Conservation (phyloP, 2,797 vertebrate genomes). For the Alfaro cultratus region DNA sequence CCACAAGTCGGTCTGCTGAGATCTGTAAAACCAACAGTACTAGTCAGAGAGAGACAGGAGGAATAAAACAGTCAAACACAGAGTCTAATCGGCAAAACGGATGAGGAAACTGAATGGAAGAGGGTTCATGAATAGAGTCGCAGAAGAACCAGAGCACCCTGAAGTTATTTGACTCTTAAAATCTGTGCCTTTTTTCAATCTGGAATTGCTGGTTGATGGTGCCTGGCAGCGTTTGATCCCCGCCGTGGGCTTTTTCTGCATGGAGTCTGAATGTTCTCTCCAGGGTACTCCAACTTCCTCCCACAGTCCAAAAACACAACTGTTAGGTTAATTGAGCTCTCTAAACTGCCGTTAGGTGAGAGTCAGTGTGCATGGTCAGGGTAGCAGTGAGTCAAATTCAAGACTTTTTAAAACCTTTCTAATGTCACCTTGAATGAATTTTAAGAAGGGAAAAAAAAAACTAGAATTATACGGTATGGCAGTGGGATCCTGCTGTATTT, state of each 20-base stretch:
- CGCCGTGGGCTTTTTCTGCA: not conserved
- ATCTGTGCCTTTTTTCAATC: not conserved
- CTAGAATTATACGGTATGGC: no score
- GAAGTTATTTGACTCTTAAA: constrained; percentile 11
- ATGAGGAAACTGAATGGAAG: constrained; percentile 29
- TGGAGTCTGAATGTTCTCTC: not conserved
- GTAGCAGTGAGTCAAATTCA: no score
- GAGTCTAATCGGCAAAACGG: constrained; percentile 21
- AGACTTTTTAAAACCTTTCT: no score
- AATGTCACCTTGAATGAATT: no score
- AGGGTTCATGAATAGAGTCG: not conserved
- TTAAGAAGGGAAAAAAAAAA: no score
- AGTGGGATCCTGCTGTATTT: no score
- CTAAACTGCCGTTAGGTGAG: not conserved
- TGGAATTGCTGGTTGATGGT: not conserved
- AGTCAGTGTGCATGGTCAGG: not conserved
- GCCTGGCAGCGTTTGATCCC: not conserved
- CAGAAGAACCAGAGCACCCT: constrained; percentile 11
- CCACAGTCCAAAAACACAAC: not conserved
- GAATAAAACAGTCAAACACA: constrained; percentile 28
- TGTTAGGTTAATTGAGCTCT: not conserved
- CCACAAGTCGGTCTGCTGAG: constrained; percentile 67
- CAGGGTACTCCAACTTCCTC: not conserved
- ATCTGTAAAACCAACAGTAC: constrained; percentile 72
- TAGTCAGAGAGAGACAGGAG: constrained; percentile 36